Evolutionary conservation across 2,113 vertebrate species (phyloP).

Genomic region (Oryzias celebensis): DNA sequence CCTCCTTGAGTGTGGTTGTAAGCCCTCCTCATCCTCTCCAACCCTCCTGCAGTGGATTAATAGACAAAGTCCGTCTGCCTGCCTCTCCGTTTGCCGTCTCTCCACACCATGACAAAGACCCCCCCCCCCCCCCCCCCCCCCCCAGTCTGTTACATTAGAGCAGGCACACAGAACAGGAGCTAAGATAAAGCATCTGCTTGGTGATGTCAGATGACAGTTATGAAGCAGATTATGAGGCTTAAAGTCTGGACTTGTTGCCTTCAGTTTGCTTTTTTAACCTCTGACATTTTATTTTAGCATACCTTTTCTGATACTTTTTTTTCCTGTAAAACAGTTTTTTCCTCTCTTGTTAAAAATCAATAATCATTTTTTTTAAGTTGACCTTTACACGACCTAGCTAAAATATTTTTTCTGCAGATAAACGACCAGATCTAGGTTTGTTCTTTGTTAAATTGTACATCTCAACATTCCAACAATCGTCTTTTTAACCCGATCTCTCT

Average conservation of each 20-base stretch:
- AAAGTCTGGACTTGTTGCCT: constrained; percentile 40
- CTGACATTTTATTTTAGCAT: constrained; percentile 14
- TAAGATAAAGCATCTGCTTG: constrained; percentile 55
- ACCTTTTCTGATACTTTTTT: background rate
- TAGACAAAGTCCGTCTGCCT: background rate
- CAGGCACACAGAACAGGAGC: constrained; percentile 26
- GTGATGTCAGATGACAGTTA: constrained; percentile 64
- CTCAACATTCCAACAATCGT: constrained; percentile 24
- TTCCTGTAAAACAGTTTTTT: background rate
- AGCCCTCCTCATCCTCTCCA: background rate
- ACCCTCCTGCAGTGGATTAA: background rate
- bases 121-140: constrained; percentile 16
- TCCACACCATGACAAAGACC: constrained; percentile 35
- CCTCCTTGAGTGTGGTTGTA: background rate
- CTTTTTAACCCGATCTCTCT: constrained; percentile 41
- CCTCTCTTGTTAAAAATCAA: no score
- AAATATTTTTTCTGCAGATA: no score
- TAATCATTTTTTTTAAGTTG: no score
- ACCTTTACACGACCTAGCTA: no score
- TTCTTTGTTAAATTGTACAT: no score
- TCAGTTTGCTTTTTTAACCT: constrained; percentile 34
- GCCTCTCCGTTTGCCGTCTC: constrained; percentile 15
- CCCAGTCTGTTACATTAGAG: constrained; percentile 25
- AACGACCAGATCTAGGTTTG: no score
- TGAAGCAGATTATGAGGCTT: constrained; percentile 58